These are phyloP conservation scores for Scomber colias DNA, from an alignment of 2,113 vertebrate species.

Conservation along the genomic window DNA sequence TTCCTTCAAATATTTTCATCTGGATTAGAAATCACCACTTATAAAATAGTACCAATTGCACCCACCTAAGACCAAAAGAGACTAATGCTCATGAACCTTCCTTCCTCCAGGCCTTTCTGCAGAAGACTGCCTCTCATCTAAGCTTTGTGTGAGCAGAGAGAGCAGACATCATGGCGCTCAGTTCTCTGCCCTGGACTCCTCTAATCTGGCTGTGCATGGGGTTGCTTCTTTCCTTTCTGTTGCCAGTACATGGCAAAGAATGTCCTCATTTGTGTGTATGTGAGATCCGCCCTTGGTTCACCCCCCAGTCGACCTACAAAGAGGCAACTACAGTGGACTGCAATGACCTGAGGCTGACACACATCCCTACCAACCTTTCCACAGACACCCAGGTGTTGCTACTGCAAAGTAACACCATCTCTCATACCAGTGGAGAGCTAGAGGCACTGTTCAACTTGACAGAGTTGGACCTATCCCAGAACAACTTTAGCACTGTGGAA, in stretches of 20 bases:
- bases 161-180: slow-evolving; percentile 84
- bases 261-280: slow-evolving; percentile 97
- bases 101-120: slow-evolving; percentile 37
- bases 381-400: slow-evolving; percentile 95
- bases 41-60: slow-evolving; percentile 11
- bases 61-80: slow-evolving; percentile 19
- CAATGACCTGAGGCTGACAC: slow-evolving; percentile 94
- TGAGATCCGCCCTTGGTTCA: slow-evolving; percentile 98
- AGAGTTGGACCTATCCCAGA: slow-evolving; percentile 96
- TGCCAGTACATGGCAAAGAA: slow-evolving; percentile 82
- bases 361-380: slow-evolving; percentile 93
- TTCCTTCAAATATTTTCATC: slow-evolving; percentile 34
- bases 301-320: slow-evolving; percentile 96
- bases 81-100: slow-evolving; percentile 59
- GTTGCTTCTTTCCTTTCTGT: slow-evolving; percentile 80
- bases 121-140: slow-evolving; percentile 59
- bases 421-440: slow-evolving; percentile 90
- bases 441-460: slow-evolving; percentile 94
- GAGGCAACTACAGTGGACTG: slow-evolving; percentile 98
- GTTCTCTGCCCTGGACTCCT: slow-evolving; percentile 68
- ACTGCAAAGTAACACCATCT: slow-evolving; percentile 96
- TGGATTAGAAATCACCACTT: slow-evolving; percentile 30
- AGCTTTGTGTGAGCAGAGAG: slow-evolving; percentile 55
- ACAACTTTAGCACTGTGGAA: slow-evolving; percentile 93
- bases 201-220: slow-evolving; percentile 80